A percentile compares a stretch with the other conserved stretches of the same genome.
phyloP scores from a whole-genome alignment of 1,140 invertebrate genomes.

The Nixonia krombeini region DNA sequence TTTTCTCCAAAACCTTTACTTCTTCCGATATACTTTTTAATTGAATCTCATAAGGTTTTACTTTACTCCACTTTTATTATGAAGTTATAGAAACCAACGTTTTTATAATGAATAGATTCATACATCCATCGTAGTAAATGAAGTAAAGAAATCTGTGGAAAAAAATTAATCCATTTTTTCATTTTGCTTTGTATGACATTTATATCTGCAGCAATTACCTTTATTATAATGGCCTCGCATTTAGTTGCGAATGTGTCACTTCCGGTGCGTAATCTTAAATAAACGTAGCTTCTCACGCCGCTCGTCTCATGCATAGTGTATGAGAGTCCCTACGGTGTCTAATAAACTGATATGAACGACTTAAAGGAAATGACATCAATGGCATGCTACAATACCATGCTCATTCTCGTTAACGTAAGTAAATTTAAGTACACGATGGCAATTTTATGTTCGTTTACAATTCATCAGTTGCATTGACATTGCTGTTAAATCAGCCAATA shows the following conservation, averaged over 20 bases:
- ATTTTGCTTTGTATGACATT: no score
- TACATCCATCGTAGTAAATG: no score
- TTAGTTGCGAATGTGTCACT: constrained; percentile 24
- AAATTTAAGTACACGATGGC: constrained; percentile 10
- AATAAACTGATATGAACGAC: constrained; percentile 38
- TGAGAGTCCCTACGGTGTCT: constrained; percentile 32
- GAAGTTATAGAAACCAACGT: no score
- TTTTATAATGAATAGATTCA: no score
- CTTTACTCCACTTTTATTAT: no score
- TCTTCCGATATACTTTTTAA: no score
- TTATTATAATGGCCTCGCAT: constrained; percentile 21
- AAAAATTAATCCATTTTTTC: no score
- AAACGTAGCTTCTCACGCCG: constrained; percentile 35
- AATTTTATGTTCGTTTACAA: constrained; percentile 27
- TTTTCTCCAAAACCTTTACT: no score
- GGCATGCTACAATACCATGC: constrained; percentile 8
- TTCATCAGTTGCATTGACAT: constrained; percentile 17
- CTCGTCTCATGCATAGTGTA: constrained; percentile 40
- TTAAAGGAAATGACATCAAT: constrained; percentile 25
- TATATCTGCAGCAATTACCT: no score
- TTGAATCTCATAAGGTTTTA: no score
- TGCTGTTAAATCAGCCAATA: not conserved
- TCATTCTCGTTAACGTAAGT: constrained; percentile 22
- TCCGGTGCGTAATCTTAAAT: constrained; percentile 41
- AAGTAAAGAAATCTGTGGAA: no score